These are phyloP conservation scores for Leptura quadrifasciata DNA, from an alignment of 2,888 invertebrate species.

Conservation along the genomic window DNA sequence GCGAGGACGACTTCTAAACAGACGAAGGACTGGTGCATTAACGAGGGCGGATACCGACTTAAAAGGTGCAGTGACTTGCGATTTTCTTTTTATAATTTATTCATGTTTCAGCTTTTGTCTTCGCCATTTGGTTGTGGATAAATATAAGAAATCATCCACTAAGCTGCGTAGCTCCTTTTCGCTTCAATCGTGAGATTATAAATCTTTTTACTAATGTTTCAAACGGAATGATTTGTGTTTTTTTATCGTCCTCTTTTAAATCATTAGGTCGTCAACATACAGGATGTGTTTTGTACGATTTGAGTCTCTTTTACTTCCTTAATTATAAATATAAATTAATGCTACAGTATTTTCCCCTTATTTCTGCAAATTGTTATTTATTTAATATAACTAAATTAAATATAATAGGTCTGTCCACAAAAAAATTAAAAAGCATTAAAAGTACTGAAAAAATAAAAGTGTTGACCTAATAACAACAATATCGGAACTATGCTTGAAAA, in stretches of 20 bases:
- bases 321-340: too few species aligned
- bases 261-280: background rate
- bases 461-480: too few species aligned
- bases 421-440: too few species aligned
- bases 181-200: background rate
- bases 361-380: too few species aligned
- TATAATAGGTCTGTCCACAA: too few species aligned
- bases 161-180: constrained; percentile 6
- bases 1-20: constrained; percentile 31
- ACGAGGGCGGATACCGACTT: constrained; percentile 59
- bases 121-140: constrained; percentile 45
- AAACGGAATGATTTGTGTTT: constrained; percentile 28
- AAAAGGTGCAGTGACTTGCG: constrained; percentile 64
- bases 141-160: constrained; percentile 33
- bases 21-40: constrained; percentile 50
- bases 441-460: too few species aligned
- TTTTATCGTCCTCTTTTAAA: background rate
- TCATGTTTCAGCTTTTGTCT: constrained; percentile 60
- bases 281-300: too few species aligned
- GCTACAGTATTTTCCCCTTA: too few species aligned
- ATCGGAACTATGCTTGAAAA: too few species aligned
- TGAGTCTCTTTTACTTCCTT: too few species aligned
- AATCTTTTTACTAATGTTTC: constrained; percentile 17
- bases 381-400: too few species aligned
- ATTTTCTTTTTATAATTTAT: constrained; percentile 61